Evolutionary conservation across 1,140 invertebrate genomes (phyloP), one percentile per base, ranked within the genome.

Genomic region (Lordiphosa clarofinis): DNA sequence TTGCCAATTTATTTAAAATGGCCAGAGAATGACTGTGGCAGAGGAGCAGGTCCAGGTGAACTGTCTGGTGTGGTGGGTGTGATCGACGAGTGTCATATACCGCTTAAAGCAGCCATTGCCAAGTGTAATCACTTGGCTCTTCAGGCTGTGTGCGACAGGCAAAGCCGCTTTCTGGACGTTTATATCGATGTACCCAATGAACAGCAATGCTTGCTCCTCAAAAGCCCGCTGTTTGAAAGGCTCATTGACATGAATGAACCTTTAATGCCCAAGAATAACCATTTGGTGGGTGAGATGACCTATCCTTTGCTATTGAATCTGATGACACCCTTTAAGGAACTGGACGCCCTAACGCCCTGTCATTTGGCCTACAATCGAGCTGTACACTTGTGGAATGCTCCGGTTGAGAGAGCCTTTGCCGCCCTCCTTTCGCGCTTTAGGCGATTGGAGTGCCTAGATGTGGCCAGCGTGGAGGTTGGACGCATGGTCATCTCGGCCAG

Each of bases 301-400:
- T 71, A 71, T 15, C 68, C 68, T 0, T 44, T 71, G 1, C 11
- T 71, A 15, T 12, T 71, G 12, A 71, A 71, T 39, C 38, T 71
- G 8, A 71, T 71, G 64, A 71, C 68, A 7, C 63, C 68, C 8
- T 71, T 33, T 36, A 8, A 31, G 31, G 31, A 48, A 15, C 13
- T 44, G 9, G 53, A 49, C 0, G 42, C 66, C 24, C 12, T 62
- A 12, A 57, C 57, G 0, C 68, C 68, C 5, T 53, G 57, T 7
- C 68, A 71, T 35, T 28, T 28, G 13, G 36, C 42, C 9, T 71
- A 62, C 24, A 71, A 71, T 50, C 44, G 12, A 3, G 53, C 68
- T 0, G 21, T 71, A 3, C 54, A 54, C 33, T 5, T 40, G 24
- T 71, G 68, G 68, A 67, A 55, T 28, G 63, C 58, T 1, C 58